Evolutionary conservation across 2,888 invertebrate species (phyloP), one percentile per base, ranked within the genome.

Genomic region (Andrena marginata): DNA sequence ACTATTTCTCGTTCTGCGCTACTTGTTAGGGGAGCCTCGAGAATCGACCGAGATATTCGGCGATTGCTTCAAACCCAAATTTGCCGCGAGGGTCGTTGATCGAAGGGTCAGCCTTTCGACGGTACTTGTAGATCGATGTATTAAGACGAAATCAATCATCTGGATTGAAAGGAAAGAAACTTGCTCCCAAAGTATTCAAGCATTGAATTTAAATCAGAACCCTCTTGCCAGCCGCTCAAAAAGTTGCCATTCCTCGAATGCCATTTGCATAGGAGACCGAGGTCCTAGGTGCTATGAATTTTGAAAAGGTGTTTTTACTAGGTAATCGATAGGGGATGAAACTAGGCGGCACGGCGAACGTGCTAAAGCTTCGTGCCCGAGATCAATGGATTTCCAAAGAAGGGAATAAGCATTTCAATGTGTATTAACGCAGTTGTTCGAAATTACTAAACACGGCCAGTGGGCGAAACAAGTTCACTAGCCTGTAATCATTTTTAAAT

Each of bases 21-120:
- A 5, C 65, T 1, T 16, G 42, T 54, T 75, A 62, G 67, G 59
- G 67, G 60, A 48, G 35, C 42, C 6, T 31, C 5, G 73, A 2
- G 29, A 7, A 42, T 33, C 7, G 5, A 1, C 2, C 13, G 10
- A 1, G 16, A 13, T 4, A 16, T 62, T 8, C 31, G 29, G 54
- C n/a, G 59, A 69, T 65, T 23, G 60, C 31, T 20, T 23, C 13
- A 29, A 49, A 60, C 35, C 51, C 60, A 74, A 74, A 74, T 74
- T 74, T 65, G 31, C 26, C 10, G 56, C 7, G n/a, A 42, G 35
- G 20, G 16, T 56, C 49, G 48, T 72, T 23, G 29, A 26, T 4
- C 71, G 20, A 64, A 64, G 48, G 20, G 26, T 31, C 64, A 29
- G 65, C 60, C 49, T 60, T 33, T 7, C 48, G 16, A 29, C 26